Evolutionary conservation across 1,140 invertebrate species (phyloP).

Genomic region (Bombus ignitus): DNA sequence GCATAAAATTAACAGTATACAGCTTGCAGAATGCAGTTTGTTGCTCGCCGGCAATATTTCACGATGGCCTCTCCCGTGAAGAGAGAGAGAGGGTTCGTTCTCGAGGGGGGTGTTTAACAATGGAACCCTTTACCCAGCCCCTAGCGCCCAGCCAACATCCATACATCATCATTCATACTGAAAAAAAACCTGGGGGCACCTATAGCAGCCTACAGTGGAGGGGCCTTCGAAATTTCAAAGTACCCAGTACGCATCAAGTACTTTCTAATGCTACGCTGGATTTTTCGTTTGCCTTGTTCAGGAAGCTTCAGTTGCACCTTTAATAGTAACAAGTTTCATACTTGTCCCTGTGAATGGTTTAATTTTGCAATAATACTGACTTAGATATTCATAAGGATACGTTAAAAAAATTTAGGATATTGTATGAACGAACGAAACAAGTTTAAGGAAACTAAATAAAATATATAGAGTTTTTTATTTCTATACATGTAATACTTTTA

Average conservation of each 20-base stretch:
- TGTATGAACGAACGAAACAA: not conserved
- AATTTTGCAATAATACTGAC: not conserved
- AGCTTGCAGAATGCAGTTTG: conserved; percentile 74
- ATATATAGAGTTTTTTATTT: no score
- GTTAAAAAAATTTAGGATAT: not conserved
- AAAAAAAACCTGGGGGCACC: conserved; percentile 72
- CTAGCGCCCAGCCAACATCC: conserved; percentile 80
- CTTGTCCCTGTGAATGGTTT: not conserved
- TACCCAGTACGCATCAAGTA: conserved; percentile 65
- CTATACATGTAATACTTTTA: no score
- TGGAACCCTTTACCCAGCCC: conserved; percentile 82
- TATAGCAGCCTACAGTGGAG: conserved; percentile 51
- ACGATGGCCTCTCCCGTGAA: conserved; percentile 71
- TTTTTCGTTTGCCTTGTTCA: conserved; percentile 28
- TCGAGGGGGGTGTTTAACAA: conserved; percentile 77
- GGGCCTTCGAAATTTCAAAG: conserved; percentile 64
- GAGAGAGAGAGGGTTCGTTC: conserved; percentile 62
- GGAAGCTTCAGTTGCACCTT: not conserved
- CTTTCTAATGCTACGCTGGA: conserved; percentile 50
- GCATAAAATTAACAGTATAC: conserved; percentile 81
- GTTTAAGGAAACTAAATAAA: not conserved
- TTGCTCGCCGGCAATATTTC: conserved; percentile 79
- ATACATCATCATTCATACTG: conserved; percentile 82
- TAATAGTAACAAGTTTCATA: not conserved
- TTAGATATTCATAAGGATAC: not conserved